Conservation (phyloP, 2,797 vertebrate genomes). For the Helostoma temminkii region DNA sequence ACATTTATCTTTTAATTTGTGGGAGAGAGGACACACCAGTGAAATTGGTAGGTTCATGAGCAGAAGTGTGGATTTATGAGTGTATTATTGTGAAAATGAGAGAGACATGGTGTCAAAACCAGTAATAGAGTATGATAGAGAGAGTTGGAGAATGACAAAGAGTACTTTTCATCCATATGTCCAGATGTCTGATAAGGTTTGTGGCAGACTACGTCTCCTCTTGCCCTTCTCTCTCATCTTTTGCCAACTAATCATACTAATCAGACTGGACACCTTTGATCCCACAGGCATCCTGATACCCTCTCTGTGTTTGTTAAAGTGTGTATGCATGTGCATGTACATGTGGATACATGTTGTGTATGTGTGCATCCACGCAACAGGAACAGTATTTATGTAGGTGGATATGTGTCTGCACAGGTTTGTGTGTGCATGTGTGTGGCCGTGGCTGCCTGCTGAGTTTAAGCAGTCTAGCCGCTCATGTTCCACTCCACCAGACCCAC, state of each 20-base stretch:
- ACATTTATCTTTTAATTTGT: not conserved
- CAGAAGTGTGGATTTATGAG: slow-evolving; percentile 14
- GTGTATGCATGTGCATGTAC: slow-evolving; percentile 1
- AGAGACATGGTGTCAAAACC: slow-evolving; percentile 11
- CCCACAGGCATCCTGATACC: slow-evolving; percentile 52
- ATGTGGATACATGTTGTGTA: slow-evolving; percentile 11
- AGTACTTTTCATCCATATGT: slow-evolving; percentile 76
- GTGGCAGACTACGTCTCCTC: slow-evolving; percentile 61
- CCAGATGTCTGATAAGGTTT: slow-evolving; percentile 78
- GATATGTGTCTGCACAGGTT: slow-evolving; percentile 4
- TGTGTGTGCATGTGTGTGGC: slow-evolving; percentile 36
- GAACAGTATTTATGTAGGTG: slow-evolving; percentile 5
- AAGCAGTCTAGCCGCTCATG: slow-evolving; percentile 32
- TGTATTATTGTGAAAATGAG: slow-evolving; percentile 28
- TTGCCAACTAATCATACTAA: slow-evolving; percentile 77
- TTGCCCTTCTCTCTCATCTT: slow-evolving; percentile 74
- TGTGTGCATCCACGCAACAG: not conserved
- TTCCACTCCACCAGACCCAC: slow-evolving; percentile 40
- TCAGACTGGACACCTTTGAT: slow-evolving; percentile 69
- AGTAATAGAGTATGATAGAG: slow-evolving; percentile 33
- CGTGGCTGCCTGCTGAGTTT: slow-evolving; percentile 38
- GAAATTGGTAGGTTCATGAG: not conserved
- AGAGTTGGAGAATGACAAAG: slow-evolving; percentile 27
- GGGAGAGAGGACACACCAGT: not conserved
- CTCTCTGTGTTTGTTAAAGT: slow-evolving; percentile 9